These are phyloP conservation scores for Lepidochitona cinerea DNA, from an alignment of 2,888 invertebrate species.

Conservation along the genomic window DNA sequence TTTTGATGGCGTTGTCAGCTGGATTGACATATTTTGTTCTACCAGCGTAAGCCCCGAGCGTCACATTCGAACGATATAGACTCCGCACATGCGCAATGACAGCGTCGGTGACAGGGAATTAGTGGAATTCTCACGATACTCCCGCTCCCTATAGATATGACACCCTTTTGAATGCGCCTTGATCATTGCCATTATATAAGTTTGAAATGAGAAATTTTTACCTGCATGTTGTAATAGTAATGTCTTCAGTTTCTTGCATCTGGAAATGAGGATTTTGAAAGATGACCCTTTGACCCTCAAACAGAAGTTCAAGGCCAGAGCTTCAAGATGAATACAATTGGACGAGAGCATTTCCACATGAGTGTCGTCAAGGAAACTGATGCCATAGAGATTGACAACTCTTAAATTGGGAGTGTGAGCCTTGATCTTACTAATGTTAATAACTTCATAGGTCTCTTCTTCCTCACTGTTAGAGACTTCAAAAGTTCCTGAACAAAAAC, in stretches of 20 bases:
- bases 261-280: constrained; percentile 92
- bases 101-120: too few species aligned
- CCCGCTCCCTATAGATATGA: too few species aligned
- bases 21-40: too few species aligned
- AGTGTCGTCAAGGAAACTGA: constrained; percentile 98
- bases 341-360: constrained; percentile 94
- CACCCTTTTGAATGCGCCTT: too few species aligned
- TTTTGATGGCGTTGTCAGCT: too few species aligned
- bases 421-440: constrained; percentile 98
- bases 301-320: constrained; percentile 97
- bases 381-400: constrained; percentile 98
- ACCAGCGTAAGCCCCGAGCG: too few species aligned
- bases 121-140: too few species aligned
- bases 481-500: constrained; percentile 76
- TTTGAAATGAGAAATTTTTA: constrained; percentile 73
- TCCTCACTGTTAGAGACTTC: constrained; percentile 86
- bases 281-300: constrained; percentile 96
- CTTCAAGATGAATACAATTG: constrained; percentile 96
- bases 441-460: constrained; percentile 87
- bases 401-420: constrained; percentile 97
- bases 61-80: too few species aligned
- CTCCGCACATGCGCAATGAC: too few species aligned
- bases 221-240: constrained; percentile 98
- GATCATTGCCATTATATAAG: too few species aligned
- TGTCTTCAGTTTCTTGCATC: constrained; percentile 92